These are phyloP conservation scores for Petromus typicus DNA, from an alignment of 2,113 vertebrate genomes.

Conservation along the genomic window DNA sequence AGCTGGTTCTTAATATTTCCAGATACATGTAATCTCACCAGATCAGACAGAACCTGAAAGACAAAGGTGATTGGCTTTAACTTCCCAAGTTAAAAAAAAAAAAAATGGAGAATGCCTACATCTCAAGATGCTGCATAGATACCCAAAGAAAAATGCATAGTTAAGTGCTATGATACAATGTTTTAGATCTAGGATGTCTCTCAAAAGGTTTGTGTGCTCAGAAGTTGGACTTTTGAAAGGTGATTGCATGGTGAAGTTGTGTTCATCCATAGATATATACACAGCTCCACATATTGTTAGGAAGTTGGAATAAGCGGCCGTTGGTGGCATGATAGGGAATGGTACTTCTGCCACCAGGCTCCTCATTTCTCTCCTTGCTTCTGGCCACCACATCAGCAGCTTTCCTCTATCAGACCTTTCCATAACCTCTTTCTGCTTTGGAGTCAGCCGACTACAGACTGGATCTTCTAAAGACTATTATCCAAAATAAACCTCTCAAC, in stretches of 20 bases:
- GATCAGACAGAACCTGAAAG: conserved; percentile 49
- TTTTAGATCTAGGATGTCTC: not conserved
- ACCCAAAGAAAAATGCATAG: not conserved
- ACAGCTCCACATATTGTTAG: not conserved
- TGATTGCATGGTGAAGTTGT: not conserved
- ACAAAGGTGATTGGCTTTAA: not conserved
- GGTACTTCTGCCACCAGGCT: not conserved
- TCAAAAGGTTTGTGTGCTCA: not conserved
- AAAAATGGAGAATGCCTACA: not conserved
- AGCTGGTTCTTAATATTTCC: not conserved
- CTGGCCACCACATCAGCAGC: not conserved
- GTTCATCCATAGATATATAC: not conserved
- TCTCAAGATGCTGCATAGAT: not conserved
- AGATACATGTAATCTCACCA: not conserved
- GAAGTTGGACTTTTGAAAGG: not conserved
- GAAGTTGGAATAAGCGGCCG: not conserved
- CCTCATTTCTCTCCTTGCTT: not conserved
- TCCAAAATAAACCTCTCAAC: not conserved
- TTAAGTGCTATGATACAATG: not conserved
- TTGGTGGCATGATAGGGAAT: not conserved
- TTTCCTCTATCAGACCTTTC: not conserved
- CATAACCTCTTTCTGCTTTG: not conserved
- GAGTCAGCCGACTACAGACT: not conserved
- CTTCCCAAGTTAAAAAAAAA: not conserved
- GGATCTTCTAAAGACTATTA: not conserved